phyloP scores from a whole-genome alignment of 64 coral and sea anemone genomes.

The Exaiptasia diaphana region DNA sequence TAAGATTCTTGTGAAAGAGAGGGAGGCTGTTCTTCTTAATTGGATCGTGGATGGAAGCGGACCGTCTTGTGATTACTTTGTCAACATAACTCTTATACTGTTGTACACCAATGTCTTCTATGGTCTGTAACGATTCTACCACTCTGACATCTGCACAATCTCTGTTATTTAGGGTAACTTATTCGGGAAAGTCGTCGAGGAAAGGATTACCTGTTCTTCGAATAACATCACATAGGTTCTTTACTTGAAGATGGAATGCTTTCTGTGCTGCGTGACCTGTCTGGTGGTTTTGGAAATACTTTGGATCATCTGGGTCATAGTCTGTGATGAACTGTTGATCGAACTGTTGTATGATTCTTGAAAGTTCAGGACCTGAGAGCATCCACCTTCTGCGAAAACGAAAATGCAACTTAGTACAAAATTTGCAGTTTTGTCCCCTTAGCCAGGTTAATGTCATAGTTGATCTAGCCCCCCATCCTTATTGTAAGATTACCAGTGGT shows the following conservation, averaged over 20 bases:
- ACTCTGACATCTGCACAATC: constrained; percentile 42
- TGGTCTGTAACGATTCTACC: constrained; percentile 6
- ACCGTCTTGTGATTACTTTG: constrained; percentile 21
- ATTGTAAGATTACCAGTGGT: constrained; percentile 21
- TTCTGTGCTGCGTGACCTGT: constrained; percentile 37
- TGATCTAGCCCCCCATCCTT: constrained; percentile 9
- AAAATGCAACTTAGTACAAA: constrained; percentile 39
- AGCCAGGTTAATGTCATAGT: constrained; percentile 17
- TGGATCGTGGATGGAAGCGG: constrained; percentile 15
- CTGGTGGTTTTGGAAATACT: constrained; percentile 52
- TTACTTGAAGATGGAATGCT: constrained; percentile 62
- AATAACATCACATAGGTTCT: constrained; percentile 39
- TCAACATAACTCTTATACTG: constrained; percentile 42
- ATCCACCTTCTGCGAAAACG: constrained; percentile 51
- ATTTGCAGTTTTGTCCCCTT: constrained; percentile 15
- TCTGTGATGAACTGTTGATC: constrained; percentile 49
- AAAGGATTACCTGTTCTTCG: constrained; percentile 57
- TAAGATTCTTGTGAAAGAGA: constrained; percentile 20
- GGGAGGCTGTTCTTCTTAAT: constrained; percentile 42
- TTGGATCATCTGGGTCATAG: constrained; percentile 56
- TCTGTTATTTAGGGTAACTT: constrained; percentile 46
- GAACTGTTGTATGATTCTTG: constrained; percentile 48
- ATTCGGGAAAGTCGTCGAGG: constrained; percentile 36
- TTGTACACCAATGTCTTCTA: constrained; percentile 26
- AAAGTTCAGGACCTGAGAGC: constrained; percentile 42